These are phyloP conservation scores for Tetheella fluctuosa DNA, from an alignment of 2,888 invertebrate genomes.

Conservation along the genomic window DNA sequence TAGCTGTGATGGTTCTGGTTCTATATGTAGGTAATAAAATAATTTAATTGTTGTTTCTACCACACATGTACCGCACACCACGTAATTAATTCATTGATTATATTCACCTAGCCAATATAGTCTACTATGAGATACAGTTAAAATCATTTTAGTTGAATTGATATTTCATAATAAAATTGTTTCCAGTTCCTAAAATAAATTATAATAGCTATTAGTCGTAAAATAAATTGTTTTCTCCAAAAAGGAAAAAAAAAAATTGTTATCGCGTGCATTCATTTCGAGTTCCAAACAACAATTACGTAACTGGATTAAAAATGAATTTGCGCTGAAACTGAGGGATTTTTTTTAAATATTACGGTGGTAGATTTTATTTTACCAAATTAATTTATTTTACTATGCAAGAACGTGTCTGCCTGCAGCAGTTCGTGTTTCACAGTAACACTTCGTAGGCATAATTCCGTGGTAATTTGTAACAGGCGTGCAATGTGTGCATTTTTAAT, in stretches of 20 bases:
- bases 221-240: not conserved
- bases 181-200: too few species aligned
- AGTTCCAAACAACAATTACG: not conserved
- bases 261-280: not conserved
- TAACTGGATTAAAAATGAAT: not conserved
- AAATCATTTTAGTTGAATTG: too few species aligned
- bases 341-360: slow-evolving; percentile 3
- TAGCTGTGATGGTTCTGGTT: not conserved
- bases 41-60: not conserved
- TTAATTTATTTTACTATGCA: not conserved
- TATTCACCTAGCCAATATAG: not conserved
- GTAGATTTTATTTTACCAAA: not conserved
- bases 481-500: too few species aligned
- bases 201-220: not conserved
- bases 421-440: not conserved
- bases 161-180: too few species aligned
- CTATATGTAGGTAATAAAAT: not conserved
- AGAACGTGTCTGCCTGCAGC: slow-evolving; percentile 3
- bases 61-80: not conserved
- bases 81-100: not conserved
- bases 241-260: not conserved
- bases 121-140: too few species aligned
- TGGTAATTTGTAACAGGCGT: not conserved
- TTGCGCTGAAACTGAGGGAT: not conserved
- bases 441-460: not conserved